Percentiles rank a stretch among this genome's conserved stretches.
phyloP scores from a whole-genome alignment of 2,113 vertebrate genomes.

The Marmota monax region DNA sequence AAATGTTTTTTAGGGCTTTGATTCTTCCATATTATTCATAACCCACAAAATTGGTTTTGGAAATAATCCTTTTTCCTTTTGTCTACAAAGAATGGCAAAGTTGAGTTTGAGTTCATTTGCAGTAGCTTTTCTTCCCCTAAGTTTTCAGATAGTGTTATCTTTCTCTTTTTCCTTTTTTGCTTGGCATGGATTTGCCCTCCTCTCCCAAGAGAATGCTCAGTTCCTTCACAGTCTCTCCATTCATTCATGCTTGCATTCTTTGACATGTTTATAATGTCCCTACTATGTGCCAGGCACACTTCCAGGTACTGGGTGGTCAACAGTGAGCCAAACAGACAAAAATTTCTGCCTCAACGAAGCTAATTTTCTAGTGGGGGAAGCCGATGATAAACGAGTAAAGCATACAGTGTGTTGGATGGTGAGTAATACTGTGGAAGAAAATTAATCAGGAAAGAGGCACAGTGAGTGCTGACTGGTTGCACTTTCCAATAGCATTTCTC shows the following conservation, averaged over 20 bases:
- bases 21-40: constrained; percentile 55
- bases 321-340: constrained; percentile 42
- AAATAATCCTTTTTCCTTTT: constrained; percentile 52
- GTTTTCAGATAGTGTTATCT: constrained; percentile 43
- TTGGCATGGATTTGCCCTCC: background rate
- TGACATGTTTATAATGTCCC: constrained; percentile 26
- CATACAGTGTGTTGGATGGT: background rate
- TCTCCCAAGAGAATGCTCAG: background rate
- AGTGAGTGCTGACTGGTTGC: background rate
- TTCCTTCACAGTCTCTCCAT: constrained; percentile 14
- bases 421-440: constrained; percentile 15
- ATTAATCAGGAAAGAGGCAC: background rate
- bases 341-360: background rate
- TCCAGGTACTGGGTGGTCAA: background rate
- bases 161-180: background rate
- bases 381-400: background rate
- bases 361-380: constrained; percentile 3
- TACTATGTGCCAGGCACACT: background rate
- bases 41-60: constrained; percentile 59
- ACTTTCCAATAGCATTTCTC: constrained; percentile 33
- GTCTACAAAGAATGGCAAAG: constrained; percentile 37
- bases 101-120: constrained; percentile 49
- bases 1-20: constrained; percentile 56
- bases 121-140: constrained; percentile 24
- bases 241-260: constrained; percentile 39